Base-by-base conservation (phyloP, 2,797 vertebrate species). In the Squalus acanthias region DNA sequence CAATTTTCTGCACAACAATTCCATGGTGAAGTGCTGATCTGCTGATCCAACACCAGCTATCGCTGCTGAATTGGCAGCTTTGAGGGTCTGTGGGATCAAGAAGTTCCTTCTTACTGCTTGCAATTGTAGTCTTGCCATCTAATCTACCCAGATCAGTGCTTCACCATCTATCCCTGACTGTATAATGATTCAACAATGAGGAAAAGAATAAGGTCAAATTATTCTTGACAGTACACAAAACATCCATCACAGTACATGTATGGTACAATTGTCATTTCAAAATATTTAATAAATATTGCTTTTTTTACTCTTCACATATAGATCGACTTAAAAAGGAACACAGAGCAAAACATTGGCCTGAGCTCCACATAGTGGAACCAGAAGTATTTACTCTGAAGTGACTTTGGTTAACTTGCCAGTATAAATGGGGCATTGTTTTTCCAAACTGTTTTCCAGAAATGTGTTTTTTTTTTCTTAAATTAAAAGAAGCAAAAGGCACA, bases 391-490 rank as follows among this genome's bases (percentile, higher is more conserved):
- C 98, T 98, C 98, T 98, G 98, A 98, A 98, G 98, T 98, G 97
- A 98, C 98, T 99, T 99, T 99, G 99, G 99, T 98, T 98, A 98
- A 97, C 98, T 99, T 98, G 97, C 98, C 98, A 97, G 98, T 97
- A 98, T 98, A 98, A 98, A 97, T 97, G 98, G 98, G 98, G 98
- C 97, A 98, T 97, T 97, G 98, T 97, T 97, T 96, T 96, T 97
- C 97, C 97, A n/a, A 95, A 74, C 50, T 57, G 15, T 60, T 57
- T 95, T 95, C 94, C 94, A 76, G 94, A 95, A 74, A 76, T 95
- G 69, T 95, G 97, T 97, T 97, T 97, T 97, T 96, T 97, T 97
- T 98, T 50, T 53, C 50, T 95, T 98, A 98, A 98, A 98, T 98
- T 97, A 97, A 97, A 98, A 96, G 57, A 96, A 97, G 97, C 5